These are phyloP conservation scores for Burhinus oedicnemus DNA, from an alignment of 2,113 vertebrate species.

Conservation along the genomic window DNA sequence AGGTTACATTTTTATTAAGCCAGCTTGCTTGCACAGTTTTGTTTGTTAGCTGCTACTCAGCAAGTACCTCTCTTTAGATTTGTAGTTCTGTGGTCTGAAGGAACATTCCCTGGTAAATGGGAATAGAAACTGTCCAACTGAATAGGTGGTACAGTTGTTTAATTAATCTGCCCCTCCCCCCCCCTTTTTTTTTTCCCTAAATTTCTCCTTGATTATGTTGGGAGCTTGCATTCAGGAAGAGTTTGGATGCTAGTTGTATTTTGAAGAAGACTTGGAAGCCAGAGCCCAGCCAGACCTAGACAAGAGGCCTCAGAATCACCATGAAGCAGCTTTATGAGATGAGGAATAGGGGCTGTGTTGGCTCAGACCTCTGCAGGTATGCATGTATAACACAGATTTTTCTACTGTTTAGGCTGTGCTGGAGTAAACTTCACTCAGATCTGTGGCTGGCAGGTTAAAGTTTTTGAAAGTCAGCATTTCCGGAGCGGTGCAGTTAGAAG, in stretches of 20 bases:
- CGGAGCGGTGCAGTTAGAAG: background rate
- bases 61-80: background rate
- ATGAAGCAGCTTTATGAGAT: background rate
- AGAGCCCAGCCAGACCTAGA: background rate
- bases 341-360: background rate
- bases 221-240: background rate
- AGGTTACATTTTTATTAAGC: background rate
- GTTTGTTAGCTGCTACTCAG: background rate
- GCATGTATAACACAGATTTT: background rate
- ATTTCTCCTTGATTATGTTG: background rate
- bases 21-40: background rate
- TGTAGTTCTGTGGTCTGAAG: background rate
- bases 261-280: background rate
- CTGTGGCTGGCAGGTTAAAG: background rate
- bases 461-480: background rate
- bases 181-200: rapidly evolving
- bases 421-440: background rate
- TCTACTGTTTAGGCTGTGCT: background rate
- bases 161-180: rapidly evolving
- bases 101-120: background rate
- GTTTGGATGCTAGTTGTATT: background rate
- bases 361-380: background rate
- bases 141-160: background rate
- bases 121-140: background rate
- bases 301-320: background rate